These are phyloP conservation scores for Sinocyclocheilus anophthalmus DNA, from an alignment of 2,113 vertebrate genomes.

Conservation along the genomic window DNA sequence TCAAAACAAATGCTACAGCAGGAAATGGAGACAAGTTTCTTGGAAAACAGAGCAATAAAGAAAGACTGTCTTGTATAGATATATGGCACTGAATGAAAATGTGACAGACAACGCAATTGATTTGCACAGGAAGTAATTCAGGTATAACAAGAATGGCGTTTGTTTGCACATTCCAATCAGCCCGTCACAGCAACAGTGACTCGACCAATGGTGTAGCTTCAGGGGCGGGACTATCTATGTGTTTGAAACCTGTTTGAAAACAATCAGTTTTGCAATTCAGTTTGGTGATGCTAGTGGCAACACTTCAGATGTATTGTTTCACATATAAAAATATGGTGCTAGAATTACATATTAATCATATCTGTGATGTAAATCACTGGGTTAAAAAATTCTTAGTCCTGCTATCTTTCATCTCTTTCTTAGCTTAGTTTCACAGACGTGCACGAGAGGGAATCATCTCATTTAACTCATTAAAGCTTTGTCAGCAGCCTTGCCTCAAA, in stretches of 20 bases:
- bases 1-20: conserved; percentile 22
- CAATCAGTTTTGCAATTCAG: too few species aligned
- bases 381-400: background rate
- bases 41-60: conserved; percentile 23
- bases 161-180: background rate
- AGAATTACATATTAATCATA: background rate
- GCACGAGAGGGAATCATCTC: background rate
- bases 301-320: background rate
- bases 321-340: too few species aligned
- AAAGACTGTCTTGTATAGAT: conserved; percentile 2
- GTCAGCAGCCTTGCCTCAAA: conserved; percentile 2
- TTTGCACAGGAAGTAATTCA: conserved; percentile 1
- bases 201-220: background rate
- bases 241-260: too few species aligned
- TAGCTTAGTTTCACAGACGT: background rate
- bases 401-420: background rate
- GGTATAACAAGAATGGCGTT: background rate
- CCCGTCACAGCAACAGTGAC: background rate
- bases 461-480: conserved; percentile 39
- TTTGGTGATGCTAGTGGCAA: background rate
- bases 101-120: background rate
- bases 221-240: background rate
- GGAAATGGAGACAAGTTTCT: conserved; percentile 12
- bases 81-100: background rate
- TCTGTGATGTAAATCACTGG: background rate